phyloP scores from a whole-genome alignment of 2,888 invertebrate species.

The Dioctria linearis region DNA sequence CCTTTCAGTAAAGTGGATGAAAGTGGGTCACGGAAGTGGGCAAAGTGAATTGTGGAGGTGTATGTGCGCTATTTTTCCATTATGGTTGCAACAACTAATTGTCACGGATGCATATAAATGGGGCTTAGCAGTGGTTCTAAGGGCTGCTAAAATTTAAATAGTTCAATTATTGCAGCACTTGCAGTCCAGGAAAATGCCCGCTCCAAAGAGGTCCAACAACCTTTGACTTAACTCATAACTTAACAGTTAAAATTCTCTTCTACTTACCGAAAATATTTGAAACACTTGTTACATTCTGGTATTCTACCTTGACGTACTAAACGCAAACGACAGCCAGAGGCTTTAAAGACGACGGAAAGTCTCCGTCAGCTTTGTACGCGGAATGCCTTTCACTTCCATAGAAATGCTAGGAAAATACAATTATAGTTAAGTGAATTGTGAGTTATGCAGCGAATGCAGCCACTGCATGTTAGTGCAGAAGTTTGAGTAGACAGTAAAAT shows the following conservation, averaged over 20 bases:
- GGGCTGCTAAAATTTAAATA: not conserved
- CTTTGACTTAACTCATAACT: not conserved
- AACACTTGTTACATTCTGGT: slow-evolving; percentile 14
- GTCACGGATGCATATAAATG: not conserved
- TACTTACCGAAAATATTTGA: slow-evolving; percentile 20
- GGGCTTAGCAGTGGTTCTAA: not conserved
- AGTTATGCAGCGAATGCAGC: slow-evolving; percentile 11
- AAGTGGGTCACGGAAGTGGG: slow-evolving; percentile 8
- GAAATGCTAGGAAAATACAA: slow-evolving; percentile 29
- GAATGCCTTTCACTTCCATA: slow-evolving; percentile 13
- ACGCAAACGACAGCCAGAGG: not conserved
- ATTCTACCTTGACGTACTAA: not conserved
- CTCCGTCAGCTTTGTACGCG: not conserved
- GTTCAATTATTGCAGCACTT: slow-evolving; percentile 1
- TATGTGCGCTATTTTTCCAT: not conserved
- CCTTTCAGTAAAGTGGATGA: slow-evolving; percentile 10
- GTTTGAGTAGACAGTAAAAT: slow-evolving; percentile 8
- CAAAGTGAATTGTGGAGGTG: not conserved
- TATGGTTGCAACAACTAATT: not conserved
- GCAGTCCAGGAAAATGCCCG: not conserved
- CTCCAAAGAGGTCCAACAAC: no score
- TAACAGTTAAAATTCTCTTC: not conserved
- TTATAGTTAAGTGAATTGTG: slow-evolving; percentile 40
- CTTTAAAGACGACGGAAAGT: not conserved
- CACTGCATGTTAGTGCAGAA: not conserved